A percentile compares a stretch with the other conserved stretches of the same genome.
Evolutionary conservation across 2,888 invertebrate species (phyloP).

Genomic region (Drosophila villosipedis): DNA sequence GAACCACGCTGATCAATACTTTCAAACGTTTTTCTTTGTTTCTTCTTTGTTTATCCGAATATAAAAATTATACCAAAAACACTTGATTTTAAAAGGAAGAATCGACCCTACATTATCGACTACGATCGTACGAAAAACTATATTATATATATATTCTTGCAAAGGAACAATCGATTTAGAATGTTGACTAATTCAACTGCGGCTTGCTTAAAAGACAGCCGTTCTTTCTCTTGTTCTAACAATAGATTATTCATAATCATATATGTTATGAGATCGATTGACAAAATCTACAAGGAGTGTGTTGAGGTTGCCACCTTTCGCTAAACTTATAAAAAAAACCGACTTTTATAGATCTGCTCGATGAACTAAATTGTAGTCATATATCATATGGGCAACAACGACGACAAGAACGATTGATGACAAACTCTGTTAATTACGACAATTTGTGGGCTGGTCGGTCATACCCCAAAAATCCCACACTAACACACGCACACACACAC

Average conservation of each 20-base stretch:
- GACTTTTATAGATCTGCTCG: not conserved
- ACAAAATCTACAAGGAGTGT: not conserved
- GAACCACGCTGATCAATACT: not conserved
- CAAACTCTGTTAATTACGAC: slow-evolving; percentile 50
- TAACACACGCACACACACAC: not conserved
- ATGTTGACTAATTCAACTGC: not conserved
- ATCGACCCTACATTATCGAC: too few relatives aligned
- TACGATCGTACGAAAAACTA: not conserved
- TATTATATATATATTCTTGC: not conserved
- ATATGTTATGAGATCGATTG: not conserved
- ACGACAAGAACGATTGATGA: slow-evolving; percentile 37
- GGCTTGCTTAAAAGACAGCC: too few relatives aligned
- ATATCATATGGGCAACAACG: slow-evolving; percentile 25
- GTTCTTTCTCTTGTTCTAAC: not conserved
- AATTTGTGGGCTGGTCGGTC: slow-evolving; percentile 56
- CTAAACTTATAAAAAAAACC: not conserved
- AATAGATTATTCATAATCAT: not conserved
- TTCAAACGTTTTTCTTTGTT: not conserved
- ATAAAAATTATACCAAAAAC: not conserved
- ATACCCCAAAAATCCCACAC: slow-evolving; percentile 15
- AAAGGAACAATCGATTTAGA: not conserved
- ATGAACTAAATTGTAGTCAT: slow-evolving; percentile 34
- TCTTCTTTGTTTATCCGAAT: not conserved
- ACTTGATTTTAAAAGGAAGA: too few relatives aligned
- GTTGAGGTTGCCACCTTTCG: not conserved